Evolutionary conservation across 2,888 invertebrate species (phyloP).

Genomic region (Venustoraphidia nigricollis): DNA sequence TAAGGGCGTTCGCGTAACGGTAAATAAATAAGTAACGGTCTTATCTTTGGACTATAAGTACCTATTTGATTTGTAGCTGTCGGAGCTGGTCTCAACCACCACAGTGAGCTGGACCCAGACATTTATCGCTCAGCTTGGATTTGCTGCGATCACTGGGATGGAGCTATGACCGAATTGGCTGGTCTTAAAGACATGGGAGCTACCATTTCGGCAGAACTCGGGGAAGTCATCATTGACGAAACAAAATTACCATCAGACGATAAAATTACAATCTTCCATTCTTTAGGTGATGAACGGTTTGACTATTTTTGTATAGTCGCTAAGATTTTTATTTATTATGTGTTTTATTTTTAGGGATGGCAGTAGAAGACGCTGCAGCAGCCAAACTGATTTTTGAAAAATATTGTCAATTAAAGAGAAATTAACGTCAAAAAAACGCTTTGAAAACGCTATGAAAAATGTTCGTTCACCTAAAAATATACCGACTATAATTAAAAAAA

Average conservation of each 20-base stretch:
- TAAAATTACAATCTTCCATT: slow-evolving; percentile 41
- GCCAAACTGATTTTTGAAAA: slow-evolving; percentile 34
- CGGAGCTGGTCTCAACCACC: slow-evolving; percentile 35
- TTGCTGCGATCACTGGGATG: slow-evolving; percentile 37
- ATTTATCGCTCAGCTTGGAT: slow-evolving; percentile 33
- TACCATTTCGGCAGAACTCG: slow-evolving; percentile 36
- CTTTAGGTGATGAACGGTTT: slow-evolving; percentile 31
- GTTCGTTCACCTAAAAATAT: too few relatives aligned
- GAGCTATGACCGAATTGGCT: slow-evolving; percentile 34
- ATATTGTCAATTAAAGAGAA: not conserved
- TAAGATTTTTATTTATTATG: slow-evolving; percentile 3
- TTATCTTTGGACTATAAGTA: too few relatives aligned
- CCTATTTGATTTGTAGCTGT: slow-evolving; percentile 31
- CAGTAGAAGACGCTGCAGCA: slow-evolving; percentile 41
- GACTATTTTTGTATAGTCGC: not conserved
- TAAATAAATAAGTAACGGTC: too few relatives aligned
- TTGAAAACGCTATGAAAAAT: too few relatives aligned
- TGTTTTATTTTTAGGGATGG: slow-evolving; percentile 33
- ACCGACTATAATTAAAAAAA: too few relatives aligned
- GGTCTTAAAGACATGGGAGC: slow-evolving; percentile 32
- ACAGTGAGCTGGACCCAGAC: slow-evolving; percentile 33
- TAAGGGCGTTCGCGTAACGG: too few relatives aligned
- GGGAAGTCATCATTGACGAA: slow-evolving; percentile 30
- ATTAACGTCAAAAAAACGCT: too few relatives aligned
- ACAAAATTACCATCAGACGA: slow-evolving; percentile 19